Evolutionary conservation across 2,888 invertebrate species (phyloP).

Genomic region (Hirtodrosophila alboralis): DNA sequence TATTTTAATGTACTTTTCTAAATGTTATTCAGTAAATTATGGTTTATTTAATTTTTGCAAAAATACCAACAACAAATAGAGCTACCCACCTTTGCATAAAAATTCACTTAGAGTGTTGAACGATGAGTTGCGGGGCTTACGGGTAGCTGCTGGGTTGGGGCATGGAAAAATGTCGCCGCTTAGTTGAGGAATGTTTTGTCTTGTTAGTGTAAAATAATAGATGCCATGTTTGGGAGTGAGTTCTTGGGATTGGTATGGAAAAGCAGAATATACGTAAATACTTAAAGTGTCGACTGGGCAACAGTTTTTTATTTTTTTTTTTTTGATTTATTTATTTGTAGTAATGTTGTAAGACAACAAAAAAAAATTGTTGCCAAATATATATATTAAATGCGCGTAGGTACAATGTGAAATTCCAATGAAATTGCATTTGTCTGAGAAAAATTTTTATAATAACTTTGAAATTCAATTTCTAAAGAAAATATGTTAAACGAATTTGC

Average conservation of each 20-base stretch:
- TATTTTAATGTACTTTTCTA: no score
- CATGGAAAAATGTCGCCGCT: conserved; percentile 47
- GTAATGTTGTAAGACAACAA: conserved; percentile 8
- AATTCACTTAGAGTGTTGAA: conserved; percentile 60
- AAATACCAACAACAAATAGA: conserved; percentile 24
- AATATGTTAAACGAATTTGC: conserved; percentile 75
- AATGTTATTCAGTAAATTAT: no score
- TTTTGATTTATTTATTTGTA: conserved; percentile 23
- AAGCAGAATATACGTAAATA: neutral
- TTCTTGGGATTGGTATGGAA: neutral
- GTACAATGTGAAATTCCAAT: conserved; percentile 58
- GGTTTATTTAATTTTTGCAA: no score
- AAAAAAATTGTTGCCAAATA: conserved; percentile 12
- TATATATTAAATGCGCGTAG: conserved; percentile 41
- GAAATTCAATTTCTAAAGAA: conserved; percentile 78
- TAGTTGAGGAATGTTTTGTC: conserved; percentile 56
- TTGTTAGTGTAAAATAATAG: conserved; percentile 76
- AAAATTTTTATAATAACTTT: conserved; percentile 78
- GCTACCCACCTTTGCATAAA: conserved; percentile 43
- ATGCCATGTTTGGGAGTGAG: conserved; percentile 21
- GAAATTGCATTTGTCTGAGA: conserved; percentile 70
- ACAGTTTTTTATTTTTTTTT: conserved; percentile 40
- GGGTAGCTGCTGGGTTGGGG: neutral
- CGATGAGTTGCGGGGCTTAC: conserved; percentile 20
- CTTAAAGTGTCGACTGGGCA: conserved; percentile 24